phyloP scores from a whole-genome alignment of 2,113 vertebrate genomes.

The Promerops cafer region DNA sequence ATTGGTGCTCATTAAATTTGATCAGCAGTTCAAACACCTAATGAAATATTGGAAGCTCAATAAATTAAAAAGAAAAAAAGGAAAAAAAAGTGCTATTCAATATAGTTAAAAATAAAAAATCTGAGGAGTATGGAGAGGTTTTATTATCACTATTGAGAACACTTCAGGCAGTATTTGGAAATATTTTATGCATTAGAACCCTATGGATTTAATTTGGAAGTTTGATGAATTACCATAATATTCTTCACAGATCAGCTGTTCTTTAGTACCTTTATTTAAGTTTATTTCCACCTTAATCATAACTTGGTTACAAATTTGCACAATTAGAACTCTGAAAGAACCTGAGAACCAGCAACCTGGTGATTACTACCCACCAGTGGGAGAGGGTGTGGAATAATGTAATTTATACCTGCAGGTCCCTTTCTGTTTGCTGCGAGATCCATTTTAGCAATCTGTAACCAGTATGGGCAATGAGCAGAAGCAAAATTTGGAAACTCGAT shows the following conservation, averaged over 20 bases:
- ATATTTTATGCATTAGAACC: background rate
- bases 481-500: background rate
- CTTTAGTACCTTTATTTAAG: background rate
- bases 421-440: background rate
- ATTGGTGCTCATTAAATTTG: constrained; percentile 25
- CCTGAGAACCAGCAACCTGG: background rate
- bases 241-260: background rate
- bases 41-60: background rate
- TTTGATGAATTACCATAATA: background rate
- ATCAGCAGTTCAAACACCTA: background rate
- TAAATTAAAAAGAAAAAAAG: background rate
- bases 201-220: background rate
- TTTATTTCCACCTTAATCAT: background rate
- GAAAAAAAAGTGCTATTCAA: background rate
- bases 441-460: background rate
- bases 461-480: background rate
- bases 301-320: background rate
- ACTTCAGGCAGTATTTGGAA: background rate
- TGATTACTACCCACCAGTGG: background rate
- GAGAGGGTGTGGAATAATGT: background rate
- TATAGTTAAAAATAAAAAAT: background rate
- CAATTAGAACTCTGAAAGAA: background rate
- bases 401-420: background rate
- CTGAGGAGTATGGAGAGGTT: background rate
- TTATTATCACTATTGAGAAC: background rate